Evolutionary conservation across 2,113 vertebrate species (phyloP).

Genomic region (Eonycteris spelaea): DNA sequence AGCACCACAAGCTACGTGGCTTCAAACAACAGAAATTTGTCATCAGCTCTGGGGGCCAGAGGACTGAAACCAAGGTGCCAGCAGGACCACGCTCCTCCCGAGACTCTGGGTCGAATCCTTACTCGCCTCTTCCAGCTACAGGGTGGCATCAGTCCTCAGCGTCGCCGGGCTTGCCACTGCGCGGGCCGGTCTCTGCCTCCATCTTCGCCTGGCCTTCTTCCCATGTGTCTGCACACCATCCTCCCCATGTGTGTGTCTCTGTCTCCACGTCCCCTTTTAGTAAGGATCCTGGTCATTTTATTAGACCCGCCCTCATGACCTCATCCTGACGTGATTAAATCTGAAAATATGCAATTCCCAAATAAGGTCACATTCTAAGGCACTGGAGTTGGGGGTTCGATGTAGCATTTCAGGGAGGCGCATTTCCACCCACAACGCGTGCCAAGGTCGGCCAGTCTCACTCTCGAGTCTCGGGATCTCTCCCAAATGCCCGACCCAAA

Average conservation of each 20-base stretch:
- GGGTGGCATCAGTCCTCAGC: fast-evolving
- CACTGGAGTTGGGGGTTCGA: not conserved
- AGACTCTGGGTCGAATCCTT: not conserved
- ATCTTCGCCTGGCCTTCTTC: not conserved
- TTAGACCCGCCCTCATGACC: not conserved
- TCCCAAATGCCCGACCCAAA: not conserved
- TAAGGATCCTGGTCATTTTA: not conserved
- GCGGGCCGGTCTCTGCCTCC: not conserved
- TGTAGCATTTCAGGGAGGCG: not conserved
- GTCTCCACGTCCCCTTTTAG: not conserved
- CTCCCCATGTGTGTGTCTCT: too few relatives aligned
- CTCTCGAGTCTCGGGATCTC: not conserved
- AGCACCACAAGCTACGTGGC: not conserved
- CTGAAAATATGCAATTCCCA: not conserved
- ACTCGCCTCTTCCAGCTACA: not conserved
- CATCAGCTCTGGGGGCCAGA: not conserved
- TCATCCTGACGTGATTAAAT: not conserved
- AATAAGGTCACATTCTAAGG: not conserved
- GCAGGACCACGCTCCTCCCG: not conserved
- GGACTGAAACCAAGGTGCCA: not conserved
- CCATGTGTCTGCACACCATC: not conserved
- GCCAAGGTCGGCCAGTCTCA: not conserved
- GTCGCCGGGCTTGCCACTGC: not conserved
- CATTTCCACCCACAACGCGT: not conserved
- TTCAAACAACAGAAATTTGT: not conserved